Conservation (phyloP, 64 coral and sea anemone species). For the Porites australiensis region DNA sequence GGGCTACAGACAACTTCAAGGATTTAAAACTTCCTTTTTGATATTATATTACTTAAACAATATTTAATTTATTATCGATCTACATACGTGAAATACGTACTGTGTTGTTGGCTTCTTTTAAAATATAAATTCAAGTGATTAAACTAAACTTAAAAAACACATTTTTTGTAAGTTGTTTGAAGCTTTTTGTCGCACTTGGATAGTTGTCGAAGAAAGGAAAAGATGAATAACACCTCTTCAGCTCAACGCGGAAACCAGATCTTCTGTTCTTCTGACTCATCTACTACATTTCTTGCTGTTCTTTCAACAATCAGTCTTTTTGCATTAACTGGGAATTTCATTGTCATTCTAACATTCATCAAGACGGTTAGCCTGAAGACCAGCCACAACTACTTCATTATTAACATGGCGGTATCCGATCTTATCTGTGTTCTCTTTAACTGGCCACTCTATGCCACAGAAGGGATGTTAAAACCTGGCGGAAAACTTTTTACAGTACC, state of each 20-base stretch:
- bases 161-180: too few relatives aligned
- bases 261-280: background rate
- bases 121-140: too few relatives aligned
- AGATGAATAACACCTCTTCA: background rate
- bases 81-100: too few relatives aligned
- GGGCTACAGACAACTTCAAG: too few relatives aligned
- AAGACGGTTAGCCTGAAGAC: background rate
- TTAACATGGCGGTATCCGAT: conserved; percentile 17
- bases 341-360: background rate
- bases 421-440: background rate
- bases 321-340: background rate
- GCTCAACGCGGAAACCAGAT: background rate
- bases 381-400: background rate
- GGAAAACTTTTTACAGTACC: background rate
- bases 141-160: too few relatives aligned
- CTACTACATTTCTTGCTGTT: background rate
- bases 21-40: too few relatives aligned
- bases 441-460: conserved; percentile 22
- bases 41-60: too few relatives aligned
- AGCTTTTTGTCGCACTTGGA: too few relatives aligned
- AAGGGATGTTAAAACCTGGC: conserved; percentile 27
- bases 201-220: too few relatives aligned
- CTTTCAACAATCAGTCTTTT: background rate
- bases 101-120: too few relatives aligned
- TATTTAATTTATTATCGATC: too few relatives aligned